Evolutionary conservation across 2,113 vertebrate genomes (phyloP).

Genomic region (Ptilorrhoa leucosticta): DNA sequence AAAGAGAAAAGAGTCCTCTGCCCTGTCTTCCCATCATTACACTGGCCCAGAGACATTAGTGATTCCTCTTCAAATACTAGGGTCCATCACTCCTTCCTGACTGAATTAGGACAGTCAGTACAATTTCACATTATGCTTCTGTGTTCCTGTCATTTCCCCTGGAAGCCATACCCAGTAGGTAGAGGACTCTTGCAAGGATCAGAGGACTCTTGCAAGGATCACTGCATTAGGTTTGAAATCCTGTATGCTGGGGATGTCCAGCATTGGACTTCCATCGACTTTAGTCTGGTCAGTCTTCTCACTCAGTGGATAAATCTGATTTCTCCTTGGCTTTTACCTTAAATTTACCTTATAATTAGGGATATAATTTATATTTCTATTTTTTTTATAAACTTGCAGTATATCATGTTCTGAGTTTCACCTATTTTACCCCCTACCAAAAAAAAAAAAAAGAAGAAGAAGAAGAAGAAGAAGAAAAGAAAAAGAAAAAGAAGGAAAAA

Average conservation of each 20-base stretch:
- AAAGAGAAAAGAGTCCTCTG: background rate
- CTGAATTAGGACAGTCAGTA: background rate
- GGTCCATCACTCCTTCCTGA: background rate
- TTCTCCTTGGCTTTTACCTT: background rate
- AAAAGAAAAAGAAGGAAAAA: accelerated
- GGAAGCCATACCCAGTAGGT: background rate
- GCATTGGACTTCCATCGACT: background rate
- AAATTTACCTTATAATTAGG: background rate
- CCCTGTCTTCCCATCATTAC: background rate
- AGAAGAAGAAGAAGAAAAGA: background rate
- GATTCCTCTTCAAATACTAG: background rate
- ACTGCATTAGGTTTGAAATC: background rate
- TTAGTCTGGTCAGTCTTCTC: background rate
- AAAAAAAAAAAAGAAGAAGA: background rate
- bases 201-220: background rate
- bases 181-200: background rate
- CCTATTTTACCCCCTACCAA: background rate
- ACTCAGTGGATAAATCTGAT: background rate
- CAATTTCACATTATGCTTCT: background rate
- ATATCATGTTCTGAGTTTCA: background rate
- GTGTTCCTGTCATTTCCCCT: background rate
- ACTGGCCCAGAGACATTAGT: background rate
- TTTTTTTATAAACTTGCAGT: background rate
- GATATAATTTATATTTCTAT: background rate
- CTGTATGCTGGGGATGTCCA: background rate